phyloP scores from a whole-genome alignment of 2,888 invertebrate species.

The Pristionchus mayeri region DNA sequence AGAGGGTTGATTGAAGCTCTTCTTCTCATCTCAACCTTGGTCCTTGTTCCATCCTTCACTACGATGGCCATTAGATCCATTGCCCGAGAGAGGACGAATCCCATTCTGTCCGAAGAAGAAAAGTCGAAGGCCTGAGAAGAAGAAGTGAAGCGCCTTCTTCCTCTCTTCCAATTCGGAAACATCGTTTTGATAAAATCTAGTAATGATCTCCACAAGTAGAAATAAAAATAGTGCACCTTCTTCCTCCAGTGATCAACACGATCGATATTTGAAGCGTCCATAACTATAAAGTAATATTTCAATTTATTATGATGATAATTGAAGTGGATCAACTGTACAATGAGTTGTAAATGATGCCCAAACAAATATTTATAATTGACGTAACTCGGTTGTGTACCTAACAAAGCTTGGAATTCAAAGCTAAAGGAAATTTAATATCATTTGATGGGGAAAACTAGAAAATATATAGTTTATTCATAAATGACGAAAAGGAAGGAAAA shows the following conservation, averaged over 20 bases:
- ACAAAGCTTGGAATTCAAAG: neutral
- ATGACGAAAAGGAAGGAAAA: neutral
- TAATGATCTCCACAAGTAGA: too few relatives aligned
- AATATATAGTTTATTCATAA: too few relatives aligned
- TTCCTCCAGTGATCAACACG: slow-evolving; percentile 4
- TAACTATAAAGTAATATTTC: too few relatives aligned
- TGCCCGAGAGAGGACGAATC: neutral
- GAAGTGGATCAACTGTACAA: too few relatives aligned
- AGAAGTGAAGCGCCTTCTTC: neutral
- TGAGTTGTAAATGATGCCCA: too few relatives aligned
- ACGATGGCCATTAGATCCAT: slow-evolving; percentile 12
- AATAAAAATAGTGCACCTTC: neutral
- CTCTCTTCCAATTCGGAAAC: neutral
- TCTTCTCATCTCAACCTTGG: neutral
- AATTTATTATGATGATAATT: too few relatives aligned
- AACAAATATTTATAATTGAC: too few relatives aligned
- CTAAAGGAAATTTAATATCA: too few relatives aligned
- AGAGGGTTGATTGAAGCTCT: neutral
- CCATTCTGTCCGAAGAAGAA: neutral
- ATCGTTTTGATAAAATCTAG: too few relatives aligned
- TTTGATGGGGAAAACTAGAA: too few relatives aligned
- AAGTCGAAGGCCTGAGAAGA: neutral
- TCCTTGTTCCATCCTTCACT: slow-evolving; percentile 1
- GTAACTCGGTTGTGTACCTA: neutral
- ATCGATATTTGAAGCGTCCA: neutral